Evolutionary conservation across 2,797 vertebrate genomes (phyloP), one percentile per base, ranked within the genome.

Genomic region (Pseudochirops cupreus): DNA sequence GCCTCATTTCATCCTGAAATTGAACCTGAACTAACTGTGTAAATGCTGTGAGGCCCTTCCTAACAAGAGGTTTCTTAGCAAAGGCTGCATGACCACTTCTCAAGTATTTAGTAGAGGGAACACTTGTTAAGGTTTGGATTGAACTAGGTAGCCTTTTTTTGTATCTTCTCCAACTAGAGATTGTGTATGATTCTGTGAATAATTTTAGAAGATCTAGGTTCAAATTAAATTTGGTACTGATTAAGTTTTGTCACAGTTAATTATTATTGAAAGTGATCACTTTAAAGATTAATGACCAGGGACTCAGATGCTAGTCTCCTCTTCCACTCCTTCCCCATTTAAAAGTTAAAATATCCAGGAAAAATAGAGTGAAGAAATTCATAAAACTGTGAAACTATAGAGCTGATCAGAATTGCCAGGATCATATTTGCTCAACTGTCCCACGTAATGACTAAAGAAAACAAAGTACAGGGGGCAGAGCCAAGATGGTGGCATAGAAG

Each of bases 161-260:
- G 58, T 59, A 39, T 1, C 16, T 74, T 39, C 6, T 39, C 67
- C 14, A 74, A 39, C n/a, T 74, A 74, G 67, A 74, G n/a, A 39
- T n/a, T 74, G 33, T 67, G 14, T 74, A 10, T 21, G 62, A 74
- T 7, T 74, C 18, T 39, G 5, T 74, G 89, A 92, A 67, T 28
- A 11, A 92, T 58, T 89, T 94, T 56, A 93, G 92, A 56, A 97
- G 12, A 16, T 56, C 59, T 92, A 58, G 39, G 31, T 92, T 93
- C 59, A 52, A 94, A 50, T 92, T 94, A 94, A 91, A 55, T 55
- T 57, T 93, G 52, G 53, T n/a, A n/a, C 90, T 93, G 74, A 54
- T 95, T 94, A 91, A 82, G 91, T 96, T 39, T 92, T 95, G 52
- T 52, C 56, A 94, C 33, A 24, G 24, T 91, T 58, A 90, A 59